phyloP scores from a whole-genome alignment of 2,888 invertebrate genomes.

The Zaprionus obscuricornis region DNA sequence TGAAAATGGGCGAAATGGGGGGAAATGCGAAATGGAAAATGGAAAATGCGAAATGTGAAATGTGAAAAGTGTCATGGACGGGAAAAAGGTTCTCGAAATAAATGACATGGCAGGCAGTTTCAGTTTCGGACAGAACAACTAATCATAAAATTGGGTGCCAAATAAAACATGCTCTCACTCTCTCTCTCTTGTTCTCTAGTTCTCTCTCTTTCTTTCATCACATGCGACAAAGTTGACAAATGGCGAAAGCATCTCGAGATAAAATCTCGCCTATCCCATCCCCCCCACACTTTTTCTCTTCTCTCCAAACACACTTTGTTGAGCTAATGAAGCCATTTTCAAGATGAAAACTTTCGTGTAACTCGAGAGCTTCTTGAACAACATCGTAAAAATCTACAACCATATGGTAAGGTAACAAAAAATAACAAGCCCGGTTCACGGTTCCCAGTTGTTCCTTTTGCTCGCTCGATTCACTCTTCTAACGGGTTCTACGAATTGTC shows the following conservation, averaged over 20 bases:
- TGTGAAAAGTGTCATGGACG: constrained; percentile 45
- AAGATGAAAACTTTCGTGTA: constrained; percentile 28
- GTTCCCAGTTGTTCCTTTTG: too few species aligned
- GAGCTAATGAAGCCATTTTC: constrained; percentile 45
- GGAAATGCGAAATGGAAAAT: background rate
- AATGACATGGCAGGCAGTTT: constrained; percentile 50
- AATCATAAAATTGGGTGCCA: constrained; percentile 56
- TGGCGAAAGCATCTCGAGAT: too few species aligned
- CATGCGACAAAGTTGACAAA: constrained; percentile 36
- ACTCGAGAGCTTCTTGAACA: constrained; percentile 12
- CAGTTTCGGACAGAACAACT: constrained; percentile 41
- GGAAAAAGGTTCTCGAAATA: constrained; percentile 60
- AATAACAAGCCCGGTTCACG: constrained; percentile 67
- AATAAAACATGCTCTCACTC: background rate
- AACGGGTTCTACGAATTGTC: constrained; percentile 24
- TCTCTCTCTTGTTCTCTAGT: background rate
- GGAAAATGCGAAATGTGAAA: constrained; percentile 30
- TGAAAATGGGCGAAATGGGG: constrained; percentile 1
- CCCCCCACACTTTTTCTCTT: background rate
- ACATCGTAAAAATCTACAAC: constrained; percentile 70
- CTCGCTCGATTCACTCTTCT: too few species aligned
- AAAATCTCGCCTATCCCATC: background rate
- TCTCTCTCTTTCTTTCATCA: background rate
- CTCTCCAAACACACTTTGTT: background rate
- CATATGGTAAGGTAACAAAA: constrained; percentile 77